Percentiles rank a stretch among this genome's conserved stretches.
These are phyloP conservation scores for Sarcophaga variegata DNA, from an alignment of 2,888 invertebrate genomes.

Conservation along the genomic window DNA sequence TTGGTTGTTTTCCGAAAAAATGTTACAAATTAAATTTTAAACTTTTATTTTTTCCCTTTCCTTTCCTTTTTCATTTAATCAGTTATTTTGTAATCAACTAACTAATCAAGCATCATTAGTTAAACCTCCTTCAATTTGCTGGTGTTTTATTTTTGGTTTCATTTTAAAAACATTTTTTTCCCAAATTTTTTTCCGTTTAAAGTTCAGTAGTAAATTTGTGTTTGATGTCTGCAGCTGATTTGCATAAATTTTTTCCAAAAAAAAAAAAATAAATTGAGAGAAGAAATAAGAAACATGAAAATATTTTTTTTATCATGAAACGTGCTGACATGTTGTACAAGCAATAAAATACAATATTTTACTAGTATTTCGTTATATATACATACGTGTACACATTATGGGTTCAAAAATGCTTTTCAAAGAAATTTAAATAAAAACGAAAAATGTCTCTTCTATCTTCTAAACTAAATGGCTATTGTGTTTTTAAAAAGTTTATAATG, in stretches of 20 bases:
- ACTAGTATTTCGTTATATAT: background rate
- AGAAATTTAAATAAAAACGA: background rate
- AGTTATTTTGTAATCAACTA: conserved; percentile 39
- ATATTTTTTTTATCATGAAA: conserved; percentile 38
- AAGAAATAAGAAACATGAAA: conserved; percentile 17
- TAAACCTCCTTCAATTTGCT: conserved; percentile 1
- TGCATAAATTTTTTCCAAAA: conserved; percentile 51
- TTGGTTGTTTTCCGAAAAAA: conserved; percentile 39
- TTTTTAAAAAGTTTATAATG: background rate
- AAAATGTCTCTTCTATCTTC: background rate
- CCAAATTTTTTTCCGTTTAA: background rate
- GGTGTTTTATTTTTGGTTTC: background rate
- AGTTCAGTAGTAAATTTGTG: conserved; percentile 19
- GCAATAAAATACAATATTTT: conserved; percentile 52
- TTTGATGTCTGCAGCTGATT: conserved; percentile 17
- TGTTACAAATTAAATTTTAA: conserved; percentile 51
- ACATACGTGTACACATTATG: conserved; percentile 21
- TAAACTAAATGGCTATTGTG: conserved; percentile 5
- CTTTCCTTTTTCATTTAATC: conserved; percentile 23
- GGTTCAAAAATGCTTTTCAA: conserved; percentile 13
- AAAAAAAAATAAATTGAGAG: background rate
- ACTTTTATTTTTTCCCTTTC: conserved; percentile 54
- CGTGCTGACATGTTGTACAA: conserved; percentile 62
- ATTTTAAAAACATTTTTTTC: background rate
- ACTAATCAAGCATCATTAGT: conserved; percentile 40